Conservation (phyloP, 2,797 vertebrate species). For the Cyclura pinguis region DNA sequence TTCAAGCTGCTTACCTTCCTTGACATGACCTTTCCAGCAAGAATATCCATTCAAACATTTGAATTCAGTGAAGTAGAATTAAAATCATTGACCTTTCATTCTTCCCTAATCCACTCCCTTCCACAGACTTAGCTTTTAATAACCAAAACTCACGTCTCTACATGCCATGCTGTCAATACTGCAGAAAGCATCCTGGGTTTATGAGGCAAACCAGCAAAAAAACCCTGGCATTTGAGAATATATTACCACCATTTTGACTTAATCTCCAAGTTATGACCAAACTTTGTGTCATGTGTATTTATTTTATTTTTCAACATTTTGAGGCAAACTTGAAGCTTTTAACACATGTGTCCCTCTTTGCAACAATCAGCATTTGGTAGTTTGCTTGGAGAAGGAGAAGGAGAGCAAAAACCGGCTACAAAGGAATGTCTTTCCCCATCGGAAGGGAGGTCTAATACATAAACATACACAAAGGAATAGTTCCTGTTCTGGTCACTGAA, state of each 20-base stretch:
- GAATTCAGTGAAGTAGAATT: constrained; percentile 73
- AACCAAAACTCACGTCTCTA: constrained; percentile 71
- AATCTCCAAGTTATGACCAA: constrained; percentile 65
- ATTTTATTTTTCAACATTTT: background rate
- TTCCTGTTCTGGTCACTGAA: constrained; percentile 70
- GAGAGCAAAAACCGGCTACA: constrained; percentile 38
- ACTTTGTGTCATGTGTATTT: constrained; percentile 60
- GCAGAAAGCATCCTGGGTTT: constrained; percentile 64
- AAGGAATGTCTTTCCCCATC: constrained; percentile 65
- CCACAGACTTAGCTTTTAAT: constrained; percentile 67
- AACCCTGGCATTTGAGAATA: constrained; percentile 64
- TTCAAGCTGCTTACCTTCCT: constrained; percentile 69
- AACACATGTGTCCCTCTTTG: constrained; percentile 36
- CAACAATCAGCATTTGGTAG: constrained; percentile 38
- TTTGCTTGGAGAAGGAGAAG: background rate
- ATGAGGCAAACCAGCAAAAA: constrained; percentile 47
- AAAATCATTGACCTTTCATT: constrained; percentile 75
- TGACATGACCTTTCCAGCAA: constrained; percentile 71
- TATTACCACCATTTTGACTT: constrained; percentile 67
- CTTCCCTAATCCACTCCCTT: constrained; percentile 54
- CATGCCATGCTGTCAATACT: constrained; percentile 70
- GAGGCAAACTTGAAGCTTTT: constrained; percentile 62
- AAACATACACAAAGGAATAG: constrained; percentile 62
- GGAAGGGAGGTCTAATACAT: constrained; percentile 37
- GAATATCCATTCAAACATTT: constrained; percentile 69